Base-by-base conservation (phyloP, 2,797 vertebrate species). In the Cryptoprocta ferox region DNA sequence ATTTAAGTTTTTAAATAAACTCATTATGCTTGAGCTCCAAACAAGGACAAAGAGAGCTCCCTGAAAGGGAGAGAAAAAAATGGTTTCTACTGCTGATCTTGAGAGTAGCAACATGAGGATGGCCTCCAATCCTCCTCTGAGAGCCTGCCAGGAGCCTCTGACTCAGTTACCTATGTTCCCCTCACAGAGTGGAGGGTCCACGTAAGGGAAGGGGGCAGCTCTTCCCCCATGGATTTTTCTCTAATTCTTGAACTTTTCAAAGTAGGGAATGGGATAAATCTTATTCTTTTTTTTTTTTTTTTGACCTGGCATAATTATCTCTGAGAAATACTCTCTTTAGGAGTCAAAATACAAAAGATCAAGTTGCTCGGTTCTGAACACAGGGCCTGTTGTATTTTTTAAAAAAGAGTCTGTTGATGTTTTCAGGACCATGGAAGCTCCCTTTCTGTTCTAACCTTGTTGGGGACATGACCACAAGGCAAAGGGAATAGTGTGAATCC, bases 1-100 rank as follows among this genome's bases (percentile, higher is more conserved):
- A 13, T 83, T 76, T 76, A 73, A 71, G 92, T 97, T 97, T 95
- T 95, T 50, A 82, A 91, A 95, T 81, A 88, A 95, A 48, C 35
- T 21, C 21, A 48, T 86, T 96, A 80, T 53, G 30, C 87, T 1
- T 97, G 92, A 86, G 96, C 24, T n/a, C 15, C 53, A 59, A 97
- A 28, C 75, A 71, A 81, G 48, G 35, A 97, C n/a, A 37, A n/a
- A 0, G 24, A 0, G 24, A 79, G 32, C 0, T 14, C 70, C 92
- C 87, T 61, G 93, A 93, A 96, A 89, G 24, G 5, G 61, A 93
- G 76, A 89, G 6, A 5, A 35, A 3, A 13, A n/a, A 70, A 2
- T 16, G 11, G 5, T 98, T 95, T 84, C 30, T 32, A 86, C 9
- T 28, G 15, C 6, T 91, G 32, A 6, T 96, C 87, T 95, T 79